Base-by-base conservation (phyloP, 1,140 invertebrate genomes). In the Pararge aegeria region DNA sequence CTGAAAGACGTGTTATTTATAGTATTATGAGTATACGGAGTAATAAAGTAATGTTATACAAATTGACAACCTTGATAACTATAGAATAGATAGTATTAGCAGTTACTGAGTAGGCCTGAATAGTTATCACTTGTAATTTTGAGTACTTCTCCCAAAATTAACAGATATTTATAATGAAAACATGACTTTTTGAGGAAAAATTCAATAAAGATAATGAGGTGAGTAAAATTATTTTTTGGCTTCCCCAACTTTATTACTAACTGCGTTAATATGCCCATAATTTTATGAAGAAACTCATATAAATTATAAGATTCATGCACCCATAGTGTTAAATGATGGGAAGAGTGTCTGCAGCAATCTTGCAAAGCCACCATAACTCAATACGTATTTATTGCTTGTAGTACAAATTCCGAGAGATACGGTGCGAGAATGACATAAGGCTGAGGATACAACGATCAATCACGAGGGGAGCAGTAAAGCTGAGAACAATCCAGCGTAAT, bases 401-500 rank as follows among this genome's bases (percentile, higher is more conserved):
- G 78, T 80, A 79, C 86, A 84, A 81, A 84, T 87, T 83, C 82
- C 71, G 55, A 77, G 79, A 75, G 78, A 78, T 82, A 80, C 75
- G 74, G 78, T 56, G 77, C 77, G 74, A 80, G 75, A 86, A 86
- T 88, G 86, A 87, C 81, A 87, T 84, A 85, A 89, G 85, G 78
- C 73, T 64, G 82, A 81, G 73, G 83, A 87, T 87, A 85, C 84
- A 77, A 86, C 83, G 77, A 89, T 89, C 83, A 89, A 89, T 86
- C 86, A 89, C 64, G 78, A 72, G 66, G 73, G 74, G 74, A 70
- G 83, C 78, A 82, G 81, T 87, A 89, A 89, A 87, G 57, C 72
- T 75, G 84, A 87, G 84, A 89, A 89, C 86, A 89, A 89, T 89
- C 84, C 86, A 80, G 84, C 86, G 86, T 89, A 89, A 87, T 87